Evolutionary conservation across 2,797 vertebrate genomes (phyloP).

Genomic region (Spea hammondii): DNA sequence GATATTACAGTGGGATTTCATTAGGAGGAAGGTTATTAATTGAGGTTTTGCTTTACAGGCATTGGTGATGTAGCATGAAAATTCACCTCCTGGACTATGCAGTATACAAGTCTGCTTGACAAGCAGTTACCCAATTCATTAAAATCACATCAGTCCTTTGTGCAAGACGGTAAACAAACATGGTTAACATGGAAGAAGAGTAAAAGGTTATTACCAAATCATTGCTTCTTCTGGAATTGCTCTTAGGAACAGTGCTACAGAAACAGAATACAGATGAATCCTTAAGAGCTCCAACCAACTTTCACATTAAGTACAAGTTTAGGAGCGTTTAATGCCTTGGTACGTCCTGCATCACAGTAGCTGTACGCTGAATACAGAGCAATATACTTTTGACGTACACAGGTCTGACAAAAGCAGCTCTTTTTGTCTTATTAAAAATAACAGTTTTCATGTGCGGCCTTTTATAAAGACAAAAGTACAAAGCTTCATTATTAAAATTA

Average conservation of each 20-base stretch:
- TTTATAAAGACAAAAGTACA: no score
- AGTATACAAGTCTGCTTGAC: no score
- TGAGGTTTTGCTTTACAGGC: no score
- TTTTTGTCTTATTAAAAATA: no score
- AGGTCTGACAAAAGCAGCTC: no score
- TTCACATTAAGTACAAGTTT: not conserved
- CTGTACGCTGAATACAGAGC: not conserved
- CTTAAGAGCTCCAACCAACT: not conserved
- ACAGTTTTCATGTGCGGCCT: no score
- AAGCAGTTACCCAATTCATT: no score
- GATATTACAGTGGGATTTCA: no score
- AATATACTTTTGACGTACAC: not conserved
- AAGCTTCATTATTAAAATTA: no score
- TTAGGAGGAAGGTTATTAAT: no score
- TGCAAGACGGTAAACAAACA: not conserved
- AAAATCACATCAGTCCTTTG: not conserved
- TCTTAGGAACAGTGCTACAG: not conserved
- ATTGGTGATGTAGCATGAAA: no score
- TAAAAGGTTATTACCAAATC: conserved; percentile 20
- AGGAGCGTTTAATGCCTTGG: not conserved
- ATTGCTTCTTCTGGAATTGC: conserved; percentile 6
- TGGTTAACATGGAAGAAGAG: not conserved
- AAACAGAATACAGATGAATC: conserved; percentile 11
- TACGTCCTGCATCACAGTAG: not conserved
- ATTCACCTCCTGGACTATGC: no score